Evolutionary conservation across 2,888 invertebrate species (phyloP), one percentile per base, ranked within the genome.

Genomic region (Sturmia bella): DNA sequence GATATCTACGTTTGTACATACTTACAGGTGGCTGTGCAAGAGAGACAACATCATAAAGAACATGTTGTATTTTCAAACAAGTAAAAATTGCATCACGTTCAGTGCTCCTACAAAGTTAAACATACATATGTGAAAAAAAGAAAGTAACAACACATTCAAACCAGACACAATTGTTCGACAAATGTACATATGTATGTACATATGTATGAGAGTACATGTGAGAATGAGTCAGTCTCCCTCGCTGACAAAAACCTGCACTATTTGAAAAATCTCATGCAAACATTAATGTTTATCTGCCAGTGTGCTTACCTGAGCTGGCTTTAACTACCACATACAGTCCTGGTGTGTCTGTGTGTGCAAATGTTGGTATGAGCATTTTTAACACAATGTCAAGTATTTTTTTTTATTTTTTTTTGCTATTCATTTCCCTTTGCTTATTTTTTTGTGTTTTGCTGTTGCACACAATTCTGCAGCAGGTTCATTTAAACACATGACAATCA

Each of bases 401-500:
- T 24, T 17, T 64, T 39, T n/a, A 21, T 13, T 24, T 6, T 37
- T 17, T n/a, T 6, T 37, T 17, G n/a, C 13, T 24, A 43, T 50
- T 54, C 43, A 3, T 19, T 64, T 13, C 27, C 17, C 52, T 41
- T n/a, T 4, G 4, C 13, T 57, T 61, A 7, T 37, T 56, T 41
- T 39, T 52, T 41, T 32, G 3, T 52, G 7, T 41, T 24, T 54
- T 45, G 27, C 27, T 11, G 13, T 2, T 48, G 2, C 13, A 66
- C 48, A 39, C 45, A 17, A 56, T 37, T 21, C 45, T 54, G 27
- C 9, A 56, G n/a, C 63, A 56, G 48, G 39, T 70, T 77, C 45
- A 61, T 54, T 61, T 57, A 56, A 63, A 63, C 69, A 70, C 54
- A 73, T 37, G 54, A 68, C 59, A 76, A 76, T 74, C 64, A 66